Evolutionary conservation across 2,113 vertebrate genomes (phyloP), one percentile per base, ranked within the genome.

Genomic region (Nansenia antarctica): DNA sequence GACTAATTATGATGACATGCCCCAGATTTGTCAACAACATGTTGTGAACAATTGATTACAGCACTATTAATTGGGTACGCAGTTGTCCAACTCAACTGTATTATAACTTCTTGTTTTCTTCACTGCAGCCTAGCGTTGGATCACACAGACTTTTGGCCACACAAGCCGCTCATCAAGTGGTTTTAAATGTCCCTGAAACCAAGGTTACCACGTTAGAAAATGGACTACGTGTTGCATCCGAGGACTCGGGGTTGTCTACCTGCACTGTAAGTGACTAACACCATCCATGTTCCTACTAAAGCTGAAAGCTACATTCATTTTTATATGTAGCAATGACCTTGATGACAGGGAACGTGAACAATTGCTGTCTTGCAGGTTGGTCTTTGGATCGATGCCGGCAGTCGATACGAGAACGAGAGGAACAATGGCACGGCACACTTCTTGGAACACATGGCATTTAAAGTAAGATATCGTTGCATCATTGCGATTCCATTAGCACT

Each of bases 401-500:
- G 98, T 85, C 94, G 97, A 14, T 99, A 99, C 62, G 98, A 99
- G 88, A 97, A 99, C 52, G 93, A 98, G 81, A 94, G 92, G 77
- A 99, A 99, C 81, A 99, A 99, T 12, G 98, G 98, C 63, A 99
- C 98, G 0, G 98, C 98, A 62, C 98, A 99, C 80, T 99, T 99
- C 69, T 89, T 99, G 88, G 98, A 99, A 78, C 98, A 99, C 69
- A 99, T 99, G 98, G 98, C 98, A 11, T 99, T 99, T 85, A 99
- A 99, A 93, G 98, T 93, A 82, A 89, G 88, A 79, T n/a, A 18
- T n/a, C 1, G 27, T 15, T 30, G 6, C 4, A 29, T 20, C n/a
- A 53, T 27, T 26, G 12, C 26, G 4, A 53, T 59, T 20, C 65
- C 1, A 66, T 29, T 30, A 42, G 12, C 24, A 34, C 32, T 39